A percentile compares a stretch with the other conserved stretches of the same genome.
Evolutionary conservation across 1,140 invertebrate genomes (phyloP).

Genomic region (Aphis gossypii): DNA sequence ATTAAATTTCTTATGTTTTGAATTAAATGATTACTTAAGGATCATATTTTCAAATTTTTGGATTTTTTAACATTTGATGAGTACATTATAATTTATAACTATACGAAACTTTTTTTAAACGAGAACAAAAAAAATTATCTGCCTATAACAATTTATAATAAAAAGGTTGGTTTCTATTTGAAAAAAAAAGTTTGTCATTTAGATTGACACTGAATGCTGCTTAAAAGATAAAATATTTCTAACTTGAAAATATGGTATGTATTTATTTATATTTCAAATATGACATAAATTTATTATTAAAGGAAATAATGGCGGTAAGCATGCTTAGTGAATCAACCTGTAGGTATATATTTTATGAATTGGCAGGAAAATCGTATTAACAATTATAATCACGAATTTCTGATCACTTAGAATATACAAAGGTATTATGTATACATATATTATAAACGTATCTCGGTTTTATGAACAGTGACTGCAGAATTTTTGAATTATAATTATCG

Average conservation of each 20-base stretch:
- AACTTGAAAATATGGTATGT: not conserved
- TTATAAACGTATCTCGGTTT: not conserved
- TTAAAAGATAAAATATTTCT: not conserved
- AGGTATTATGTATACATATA: not conserved
- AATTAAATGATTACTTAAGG: not conserved
- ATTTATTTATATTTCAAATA: not conserved
- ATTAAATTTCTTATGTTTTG: not conserved
- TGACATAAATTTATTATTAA: not conserved
- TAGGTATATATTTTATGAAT: too few relatives aligned
- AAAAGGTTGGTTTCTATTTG: not conserved
- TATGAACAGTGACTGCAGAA: not conserved
- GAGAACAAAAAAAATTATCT: not conserved
- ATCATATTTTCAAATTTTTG: not conserved
- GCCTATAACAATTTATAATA: not conserved
- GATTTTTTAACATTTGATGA: not conserved
- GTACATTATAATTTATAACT: not conserved
- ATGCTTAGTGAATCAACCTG: not conserved
- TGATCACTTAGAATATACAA: not conserved
- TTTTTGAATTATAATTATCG: not conserved
- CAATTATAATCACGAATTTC: not conserved
- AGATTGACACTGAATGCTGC: not conserved
- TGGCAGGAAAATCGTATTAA: not conserved
- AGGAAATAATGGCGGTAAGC: not conserved
- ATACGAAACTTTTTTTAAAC: not conserved
- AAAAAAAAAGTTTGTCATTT: not conserved